Percentiles rank a stretch among this genome's conserved stretches.
Conservation (phyloP, 2,113 vertebrate species). For the Microtus ochrogaster region DNA sequence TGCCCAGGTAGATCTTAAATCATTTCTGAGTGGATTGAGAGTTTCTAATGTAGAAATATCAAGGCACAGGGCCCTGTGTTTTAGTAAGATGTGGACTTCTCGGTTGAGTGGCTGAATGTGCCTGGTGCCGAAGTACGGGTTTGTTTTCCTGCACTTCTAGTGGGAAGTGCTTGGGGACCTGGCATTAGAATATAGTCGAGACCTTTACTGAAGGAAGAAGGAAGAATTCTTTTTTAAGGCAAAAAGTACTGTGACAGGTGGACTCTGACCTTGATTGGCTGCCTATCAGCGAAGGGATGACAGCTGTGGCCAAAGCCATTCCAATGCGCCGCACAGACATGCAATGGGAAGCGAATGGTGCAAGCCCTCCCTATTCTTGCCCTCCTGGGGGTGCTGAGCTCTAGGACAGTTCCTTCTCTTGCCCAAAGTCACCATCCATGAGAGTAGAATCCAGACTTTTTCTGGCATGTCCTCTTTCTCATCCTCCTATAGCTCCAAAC, state of each 20-base stretch:
- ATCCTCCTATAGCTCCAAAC: not conserved
- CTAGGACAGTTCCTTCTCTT: not conserved
- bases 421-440: not conserved
- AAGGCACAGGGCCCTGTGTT: not conserved
- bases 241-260: slow-evolving; percentile 51
- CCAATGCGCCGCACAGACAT: not conserved
- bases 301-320: not conserved
- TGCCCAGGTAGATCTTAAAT: not conserved
- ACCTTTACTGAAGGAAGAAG: slow-evolving; percentile 62
- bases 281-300: slow-evolving; percentile 27
- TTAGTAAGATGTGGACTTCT: not conserved
- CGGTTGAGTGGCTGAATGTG: not conserved
- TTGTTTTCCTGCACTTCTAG: slow-evolving; percentile 11
- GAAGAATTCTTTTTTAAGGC: slow-evolving; percentile 54
- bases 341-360: not conserved
- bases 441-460: not conserved
- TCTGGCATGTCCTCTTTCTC: not conserved
- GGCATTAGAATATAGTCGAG: slow-evolving; percentile 20
- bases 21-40: not conserved
- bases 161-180: slow-evolving; percentile 63
- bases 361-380: no score
- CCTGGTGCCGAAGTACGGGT: slow-evolving; percentile 18
- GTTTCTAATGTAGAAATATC: not conserved
- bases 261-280: slow-evolving; percentile 39
- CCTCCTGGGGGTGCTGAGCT: not conserved